Evolutionary conservation across 2,797 vertebrate species (phyloP), one percentile per base, ranked within the genome.

Genomic region (Carapus acus): DNA sequence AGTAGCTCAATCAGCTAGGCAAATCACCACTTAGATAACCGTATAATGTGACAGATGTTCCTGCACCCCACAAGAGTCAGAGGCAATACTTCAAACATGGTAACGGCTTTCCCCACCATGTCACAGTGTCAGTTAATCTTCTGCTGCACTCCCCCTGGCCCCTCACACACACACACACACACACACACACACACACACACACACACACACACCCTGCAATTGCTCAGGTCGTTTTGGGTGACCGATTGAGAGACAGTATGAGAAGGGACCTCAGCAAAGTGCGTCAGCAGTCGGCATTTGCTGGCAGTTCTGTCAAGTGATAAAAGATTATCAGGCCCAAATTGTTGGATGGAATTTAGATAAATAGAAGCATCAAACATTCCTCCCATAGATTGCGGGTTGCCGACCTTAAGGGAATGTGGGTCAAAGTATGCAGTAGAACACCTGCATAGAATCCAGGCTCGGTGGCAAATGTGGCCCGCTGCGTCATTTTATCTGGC

Each of bases 91-190:
- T 63, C 19, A 7, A 54, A 59, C 38, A 36, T 57, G 23, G 37
- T 20, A 54, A 43, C 18, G 70, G 49, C 69, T 75, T 67, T 73
- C 67, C 48, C 40, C 64, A 11, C 58, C 45, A 15, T 48, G 46
- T 52, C 63, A 52, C 6, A 31, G 48, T 38, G 20, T 19, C 64
- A 50, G 40, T 79, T 76, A 76, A 74, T 85, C 70, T 61, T 34
- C 24, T 20, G n/a, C n/a, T 43, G 57, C 43, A 55, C 65, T 27
- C 54, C 44, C 50, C 47, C 24, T 27, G 5, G 5, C n/a, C n/a
- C n/a, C n/a, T n/a, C n/a, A n/a, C n/a, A n/a, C n/a, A n/a, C n/a
- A n/a, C n/a, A n/a, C n/a, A n/a, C n/a, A n/a, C n/a, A n/a, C n/a
- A n/a, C n/a, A n/a, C n/a, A n/a, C n/a, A n/a, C n/a, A n/a, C n/a